Percentiles rank a stretch among this genome's conserved stretches.
These are phyloP conservation scores for Drosophila helvetica DNA, from an alignment of 2,888 invertebrate genomes.

Conservation along the genomic window DNA sequence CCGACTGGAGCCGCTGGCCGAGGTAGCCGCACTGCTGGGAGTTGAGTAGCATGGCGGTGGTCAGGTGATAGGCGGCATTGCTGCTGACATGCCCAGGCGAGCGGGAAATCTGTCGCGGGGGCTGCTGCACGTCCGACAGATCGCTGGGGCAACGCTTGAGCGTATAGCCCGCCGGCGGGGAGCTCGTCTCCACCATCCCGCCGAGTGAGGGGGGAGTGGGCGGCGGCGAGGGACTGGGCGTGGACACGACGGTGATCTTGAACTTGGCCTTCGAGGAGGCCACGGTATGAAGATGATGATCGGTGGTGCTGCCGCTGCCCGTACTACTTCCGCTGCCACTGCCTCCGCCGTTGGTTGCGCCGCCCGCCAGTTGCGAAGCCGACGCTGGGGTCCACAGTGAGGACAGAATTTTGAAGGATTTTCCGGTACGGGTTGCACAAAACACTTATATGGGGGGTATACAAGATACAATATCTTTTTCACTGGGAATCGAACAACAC, in stretches of 20 bases:
- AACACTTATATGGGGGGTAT: background rate
- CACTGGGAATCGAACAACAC: constrained; percentile 5
- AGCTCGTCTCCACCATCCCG: constrained; percentile 81
- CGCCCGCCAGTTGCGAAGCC: constrained; percentile 78
- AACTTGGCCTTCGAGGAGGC: constrained; percentile 77
- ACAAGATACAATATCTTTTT: background rate
- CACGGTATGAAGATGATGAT: constrained; percentile 11
- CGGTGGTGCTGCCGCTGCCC: constrained; percentile 44
- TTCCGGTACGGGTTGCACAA: constrained; percentile 12
- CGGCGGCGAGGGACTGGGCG: constrained; percentile 81
- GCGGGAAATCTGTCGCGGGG: constrained; percentile 61
- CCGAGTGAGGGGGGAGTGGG: constrained; percentile 74
- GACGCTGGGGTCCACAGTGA: constrained; percentile 84
- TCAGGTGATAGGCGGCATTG: constrained; percentile 81
- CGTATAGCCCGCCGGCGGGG: constrained; percentile 77
- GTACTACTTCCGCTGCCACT: constrained; percentile 21
- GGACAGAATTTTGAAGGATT: constrained; percentile 83
- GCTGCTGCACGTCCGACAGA: constrained; percentile 67
- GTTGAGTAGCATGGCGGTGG: constrained; percentile 84
- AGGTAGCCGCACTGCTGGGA: constrained; percentile 83
- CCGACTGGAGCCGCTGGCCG: constrained; percentile 83
- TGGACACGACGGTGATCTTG: constrained; percentile 82
- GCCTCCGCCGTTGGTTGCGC: constrained; percentile 64
- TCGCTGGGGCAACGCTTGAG: constrained; percentile 80
- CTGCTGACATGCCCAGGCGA: constrained; percentile 60